phyloP scores from a whole-genome alignment of 2,888 invertebrate genomes.

The Calameuta filiformis region DNA sequence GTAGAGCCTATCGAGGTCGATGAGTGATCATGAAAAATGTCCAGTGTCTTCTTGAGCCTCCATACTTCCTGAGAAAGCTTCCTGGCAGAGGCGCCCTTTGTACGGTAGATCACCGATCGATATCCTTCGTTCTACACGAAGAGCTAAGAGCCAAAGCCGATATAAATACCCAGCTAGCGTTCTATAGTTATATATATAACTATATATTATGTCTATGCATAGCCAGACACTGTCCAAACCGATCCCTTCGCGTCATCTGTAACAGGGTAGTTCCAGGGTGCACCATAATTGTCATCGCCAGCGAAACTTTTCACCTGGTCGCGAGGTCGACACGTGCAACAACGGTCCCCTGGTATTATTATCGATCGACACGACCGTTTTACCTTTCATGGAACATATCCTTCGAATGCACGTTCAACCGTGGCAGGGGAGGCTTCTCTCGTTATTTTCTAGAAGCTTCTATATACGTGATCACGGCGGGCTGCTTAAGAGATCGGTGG shows the following conservation, averaged over 20 bases:
- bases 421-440: not conserved
- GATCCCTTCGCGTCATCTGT: not conserved
- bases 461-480: not conserved
- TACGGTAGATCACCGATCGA: not conserved
- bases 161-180: not conserved
- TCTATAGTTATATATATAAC: not conserved
- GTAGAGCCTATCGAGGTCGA: not conserved
- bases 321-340: constrained; percentile 25
- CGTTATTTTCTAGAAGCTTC: not conserved
- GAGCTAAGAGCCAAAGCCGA: not conserved
- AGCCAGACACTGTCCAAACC: not conserved
- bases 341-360: constrained; percentile 41
- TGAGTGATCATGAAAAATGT: not conserved
- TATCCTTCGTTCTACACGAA: not conserved
- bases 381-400: constrained; percentile 33
- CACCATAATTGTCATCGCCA: not conserved
- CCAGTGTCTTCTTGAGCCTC: not conserved
- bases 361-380: constrained; percentile 43
- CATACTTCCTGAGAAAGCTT: not conserved
- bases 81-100: not conserved
- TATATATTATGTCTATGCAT: not conserved
- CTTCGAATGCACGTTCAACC: not conserved
- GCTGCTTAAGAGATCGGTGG: not conserved
- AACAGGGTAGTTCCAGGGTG: not conserved
- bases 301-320: constrained; percentile 6